Conservation (phyloP, 2,888 invertebrate genomes). For the Zelleria hepariella region DNA sequence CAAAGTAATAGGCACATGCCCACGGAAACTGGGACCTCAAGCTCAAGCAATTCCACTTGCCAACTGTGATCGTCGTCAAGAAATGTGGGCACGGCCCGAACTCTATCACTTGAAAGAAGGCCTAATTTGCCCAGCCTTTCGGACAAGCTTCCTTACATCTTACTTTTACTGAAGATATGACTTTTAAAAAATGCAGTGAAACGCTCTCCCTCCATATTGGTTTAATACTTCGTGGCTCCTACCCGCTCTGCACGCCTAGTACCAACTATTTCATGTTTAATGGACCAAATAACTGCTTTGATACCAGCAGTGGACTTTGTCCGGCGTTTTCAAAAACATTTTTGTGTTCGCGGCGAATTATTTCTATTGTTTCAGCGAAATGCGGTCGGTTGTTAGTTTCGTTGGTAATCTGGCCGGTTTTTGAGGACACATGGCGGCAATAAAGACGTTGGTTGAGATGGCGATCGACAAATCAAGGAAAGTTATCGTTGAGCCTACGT, state of each 20-base stretch:
- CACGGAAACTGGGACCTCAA: no score
- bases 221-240: no score
- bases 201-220: no score
- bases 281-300: slow-evolving; percentile 60
- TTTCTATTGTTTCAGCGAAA: slow-evolving; percentile 44
- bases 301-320: slow-evolving; percentile 38
- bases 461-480: not conserved
- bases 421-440: not conserved
- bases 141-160: no score
- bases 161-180: no score
- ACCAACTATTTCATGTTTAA: slow-evolving; percentile 63
- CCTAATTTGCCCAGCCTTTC: no score
- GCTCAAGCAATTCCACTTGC: no score
- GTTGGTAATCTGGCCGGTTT: not conserved
- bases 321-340: slow-evolving; percentile 43
- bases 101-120: no score
- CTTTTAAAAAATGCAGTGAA: no score
- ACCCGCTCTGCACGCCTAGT: slow-evolving; percentile 15
- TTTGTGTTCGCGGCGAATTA: slow-evolving; percentile 41
- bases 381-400: slow-evolving; percentile 21
- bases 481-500: not conserved
- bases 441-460: not conserved
- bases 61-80: no score
- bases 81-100: no score
- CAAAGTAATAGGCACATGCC: no score